These are phyloP conservation scores for Podocnemis expansa DNA, from an alignment of 2,113 vertebrate species.

Conservation along the genomic window DNA sequence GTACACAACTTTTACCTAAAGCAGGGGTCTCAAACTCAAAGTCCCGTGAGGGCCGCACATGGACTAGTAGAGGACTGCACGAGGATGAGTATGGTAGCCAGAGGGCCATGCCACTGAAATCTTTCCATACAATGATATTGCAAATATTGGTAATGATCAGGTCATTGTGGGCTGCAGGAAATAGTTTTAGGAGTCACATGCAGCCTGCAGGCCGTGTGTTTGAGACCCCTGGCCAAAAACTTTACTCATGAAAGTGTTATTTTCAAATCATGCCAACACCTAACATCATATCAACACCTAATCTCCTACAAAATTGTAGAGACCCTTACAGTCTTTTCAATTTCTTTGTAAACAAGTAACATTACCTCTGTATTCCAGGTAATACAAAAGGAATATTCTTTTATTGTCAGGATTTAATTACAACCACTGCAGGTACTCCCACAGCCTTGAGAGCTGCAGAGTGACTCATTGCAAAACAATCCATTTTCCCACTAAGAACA, in stretches of 20 bases:
- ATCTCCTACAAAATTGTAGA: not conserved
- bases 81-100: no score
- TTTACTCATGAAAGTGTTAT: no score
- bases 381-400: not conserved
- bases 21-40: no score
- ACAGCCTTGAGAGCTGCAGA: not conserved
- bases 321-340: not conserved
- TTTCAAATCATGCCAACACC: not conserved
- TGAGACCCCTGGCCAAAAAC: no score
- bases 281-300: not conserved
- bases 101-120: no score
- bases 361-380: not conserved
- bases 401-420: not conserved
- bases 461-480: conserved; percentile 7
- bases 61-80: no score
- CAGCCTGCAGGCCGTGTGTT: no score
- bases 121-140: no score
- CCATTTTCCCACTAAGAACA: not conserved
- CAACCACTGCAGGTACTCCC: not conserved
- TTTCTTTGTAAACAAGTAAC: not conserved
- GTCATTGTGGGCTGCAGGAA: no score
- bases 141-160: no score
- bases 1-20: not conserved
- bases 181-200: no score
- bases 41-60: no score